Conservation (phyloP, 2,888 invertebrate species). For the Caenorhabditis afra region DNA sequence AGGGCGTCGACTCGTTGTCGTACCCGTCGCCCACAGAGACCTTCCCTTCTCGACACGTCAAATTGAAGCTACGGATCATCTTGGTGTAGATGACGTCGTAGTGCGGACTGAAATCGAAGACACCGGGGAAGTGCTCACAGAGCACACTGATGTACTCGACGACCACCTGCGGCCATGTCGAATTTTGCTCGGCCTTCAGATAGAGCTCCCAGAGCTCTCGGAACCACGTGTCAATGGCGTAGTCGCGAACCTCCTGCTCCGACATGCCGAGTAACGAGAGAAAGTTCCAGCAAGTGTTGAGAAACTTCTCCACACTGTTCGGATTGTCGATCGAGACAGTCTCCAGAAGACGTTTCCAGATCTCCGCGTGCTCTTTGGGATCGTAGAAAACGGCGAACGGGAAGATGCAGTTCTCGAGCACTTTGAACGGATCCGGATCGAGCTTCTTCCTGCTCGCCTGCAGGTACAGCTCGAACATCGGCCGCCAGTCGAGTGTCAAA, state of each 20-base stretch:
- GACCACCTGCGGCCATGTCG: constrained; percentile 42
- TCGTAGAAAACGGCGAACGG: constrained; percentile 29
- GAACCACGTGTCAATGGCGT: constrained; percentile 57
- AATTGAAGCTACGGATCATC: constrained; percentile 60
- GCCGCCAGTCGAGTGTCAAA: constrained; percentile 62
- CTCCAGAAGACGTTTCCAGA: constrained; percentile 36
- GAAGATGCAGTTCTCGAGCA: background rate
- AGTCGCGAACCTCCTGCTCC: constrained; percentile 56
- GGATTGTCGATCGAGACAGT: constrained; percentile 16
- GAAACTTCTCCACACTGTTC: constrained; percentile 10
- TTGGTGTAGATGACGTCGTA: constrained; percentile 64
- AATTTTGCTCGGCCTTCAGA: constrained; percentile 62
- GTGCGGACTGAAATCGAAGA: constrained; percentile 43
- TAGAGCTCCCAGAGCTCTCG: constrained; percentile 62
- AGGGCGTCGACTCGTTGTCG: no score
- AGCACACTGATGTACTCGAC: background rate
- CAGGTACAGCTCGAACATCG: constrained; percentile 49
- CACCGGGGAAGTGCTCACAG: constrained; percentile 48
- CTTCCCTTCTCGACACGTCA: constrained; percentile 60
- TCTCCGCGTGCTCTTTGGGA: constrained; percentile 30
- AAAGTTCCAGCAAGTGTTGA: constrained; percentile 23
- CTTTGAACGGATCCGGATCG: background rate
- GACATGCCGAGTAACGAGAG: constrained; percentile 44
- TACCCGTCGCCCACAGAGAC: constrained; percentile 43
- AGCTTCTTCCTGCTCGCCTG: constrained; percentile 9